These are phyloP conservation scores for Icerya purchasi DNA, from an alignment of 2,888 invertebrate genomes.

Conservation along the genomic window DNA sequence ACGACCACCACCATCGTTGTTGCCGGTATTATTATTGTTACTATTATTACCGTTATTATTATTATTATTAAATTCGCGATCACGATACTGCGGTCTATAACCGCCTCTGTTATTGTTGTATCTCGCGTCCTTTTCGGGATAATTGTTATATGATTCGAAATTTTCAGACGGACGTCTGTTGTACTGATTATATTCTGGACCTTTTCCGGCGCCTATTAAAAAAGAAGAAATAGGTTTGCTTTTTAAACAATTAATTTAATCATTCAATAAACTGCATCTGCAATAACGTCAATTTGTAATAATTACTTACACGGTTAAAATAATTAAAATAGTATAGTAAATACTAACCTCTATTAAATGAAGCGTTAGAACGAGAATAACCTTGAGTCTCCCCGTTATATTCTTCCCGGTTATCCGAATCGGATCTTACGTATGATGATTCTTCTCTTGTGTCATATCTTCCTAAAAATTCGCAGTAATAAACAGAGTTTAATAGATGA, in stretches of 20 bases:
- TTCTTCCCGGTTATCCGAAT: not conserved
- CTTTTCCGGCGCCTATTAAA: too few relatives aligned
- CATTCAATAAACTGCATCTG: too few relatives aligned
- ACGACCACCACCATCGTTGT: not conserved
- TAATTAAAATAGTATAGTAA: too few relatives aligned
- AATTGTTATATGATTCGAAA: conserved; percentile 26
- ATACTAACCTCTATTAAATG: not conserved
- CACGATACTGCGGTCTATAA: conserved; percentile 15
- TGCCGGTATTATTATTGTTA: too few relatives aligned
- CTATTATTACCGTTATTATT: too few relatives aligned
- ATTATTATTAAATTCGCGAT: too few relatives aligned
- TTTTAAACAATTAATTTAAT: too few relatives aligned
- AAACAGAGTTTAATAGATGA: too few relatives aligned
- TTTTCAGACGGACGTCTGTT: conserved; percentile 21
- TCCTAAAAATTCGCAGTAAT: too few relatives aligned
- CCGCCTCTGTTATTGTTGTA: conserved; percentile 26
- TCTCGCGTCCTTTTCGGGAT: conserved; percentile 18
- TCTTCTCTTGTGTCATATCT: not conserved
- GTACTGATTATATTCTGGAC: not conserved
- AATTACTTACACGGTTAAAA: too few relatives aligned
- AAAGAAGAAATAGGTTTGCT: too few relatives aligned
- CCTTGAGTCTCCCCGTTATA: not conserved
- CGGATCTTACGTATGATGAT: not conserved
- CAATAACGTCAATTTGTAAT: too few relatives aligned
- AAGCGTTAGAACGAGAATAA: not conserved